Evolutionary conservation across 1,140 invertebrate genomes (phyloP), one percentile per base, ranked within the genome.

Genomic region (Brachionus sp.): DNA sequence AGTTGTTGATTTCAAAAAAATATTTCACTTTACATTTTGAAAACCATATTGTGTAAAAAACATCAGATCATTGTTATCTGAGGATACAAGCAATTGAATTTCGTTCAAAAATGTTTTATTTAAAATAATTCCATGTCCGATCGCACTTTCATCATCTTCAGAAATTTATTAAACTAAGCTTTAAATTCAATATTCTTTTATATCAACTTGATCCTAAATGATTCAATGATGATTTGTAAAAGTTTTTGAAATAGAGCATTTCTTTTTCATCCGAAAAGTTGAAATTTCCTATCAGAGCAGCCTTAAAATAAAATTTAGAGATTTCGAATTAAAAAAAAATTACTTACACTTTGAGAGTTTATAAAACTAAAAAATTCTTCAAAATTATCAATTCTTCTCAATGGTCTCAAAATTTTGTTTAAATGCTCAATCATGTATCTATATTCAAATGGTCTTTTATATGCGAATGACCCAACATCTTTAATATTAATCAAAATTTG

Each of bases 241-340:
- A 75, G 13, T 25, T 75, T 46, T 46, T 23, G 9, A 42, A 75
- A 13, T 7, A 46, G 6, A 12, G 7, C 39, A 10, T 46, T 46
- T 33, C 70, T 13, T 19, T 75, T 29, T 75, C 23, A 3, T 46
- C 44, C 12, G 16, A n/a, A 46, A 46, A 75, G 44, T 75, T 13
- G 12, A 75, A 75, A 13, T 75, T 75, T 29, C 70, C 70, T 0
- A 75, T 46, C n/a, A 75, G 9, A 19, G 29, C 70, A 75, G n/a
- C 39, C 70, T 75, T 46, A 10, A 4, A 10, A 10, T 9, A 9
- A 42, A 12, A 42, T 44, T 73, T 42, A 19, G 23, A 73, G 19
- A 37, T 37, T 68, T 42, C 5, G 23, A 73, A 12, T 19, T 42
- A 19, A 19, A 29, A 66, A 66, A 29, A 19, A 42, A 42, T 10